phyloP scores from a whole-genome alignment of 1,140 invertebrate species.

The Drosophila rhopaloa region DNA sequence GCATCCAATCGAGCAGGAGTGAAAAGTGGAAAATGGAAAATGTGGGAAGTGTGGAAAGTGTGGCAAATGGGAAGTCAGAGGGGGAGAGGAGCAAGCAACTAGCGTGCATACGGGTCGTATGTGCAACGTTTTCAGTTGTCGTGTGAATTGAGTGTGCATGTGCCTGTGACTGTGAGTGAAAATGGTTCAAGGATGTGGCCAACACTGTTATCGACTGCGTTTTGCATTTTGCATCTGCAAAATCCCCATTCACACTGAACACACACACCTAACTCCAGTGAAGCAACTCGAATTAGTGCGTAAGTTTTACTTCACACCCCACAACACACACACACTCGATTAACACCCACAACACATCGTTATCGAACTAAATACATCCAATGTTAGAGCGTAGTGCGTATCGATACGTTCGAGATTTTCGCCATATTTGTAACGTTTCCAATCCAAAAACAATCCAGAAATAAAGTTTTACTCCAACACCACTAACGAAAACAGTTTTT shows the following conservation, averaged over 20 bases:
- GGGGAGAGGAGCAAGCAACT: constrained; percentile 55
- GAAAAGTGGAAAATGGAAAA: constrained; percentile 10
- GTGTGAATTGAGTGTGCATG: constrained; percentile 22
- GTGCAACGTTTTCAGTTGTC: constrained; percentile 78
- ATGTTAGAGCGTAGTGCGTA: constrained; percentile 43
- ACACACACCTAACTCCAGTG: constrained; percentile 22
- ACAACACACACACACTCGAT: constrained; percentile 21
- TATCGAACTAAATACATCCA: constrained; percentile 33
- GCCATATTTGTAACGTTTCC: constrained; percentile 77
- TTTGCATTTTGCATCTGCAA: constrained; percentile 58
- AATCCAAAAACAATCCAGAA: constrained; percentile 58
- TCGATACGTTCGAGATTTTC: constrained; percentile 44
- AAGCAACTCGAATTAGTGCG: constrained; percentile 57
- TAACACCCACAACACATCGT: constrained; percentile 32
- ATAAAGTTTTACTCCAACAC: constrained; percentile 77
- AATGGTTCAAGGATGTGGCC: constrained; percentile 56
- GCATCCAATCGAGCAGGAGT: constrained; percentile 47
- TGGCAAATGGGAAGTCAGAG: constrained; percentile 9
- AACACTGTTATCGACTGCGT: constrained; percentile 65
- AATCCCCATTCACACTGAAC: constrained; percentile 45
- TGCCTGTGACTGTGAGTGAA: constrained; percentile 16
- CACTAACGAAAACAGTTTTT: constrained; percentile 16
- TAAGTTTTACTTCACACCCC: constrained; percentile 48
- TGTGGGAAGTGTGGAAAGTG: background rate
- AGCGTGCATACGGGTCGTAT: constrained; percentile 79